Percentiles rank a stretch among this genome's conserved stretches.
These are phyloP conservation scores for Drosophila anceps DNA, from an alignment of 2,888 invertebrate genomes.

Conservation along the genomic window DNA sequence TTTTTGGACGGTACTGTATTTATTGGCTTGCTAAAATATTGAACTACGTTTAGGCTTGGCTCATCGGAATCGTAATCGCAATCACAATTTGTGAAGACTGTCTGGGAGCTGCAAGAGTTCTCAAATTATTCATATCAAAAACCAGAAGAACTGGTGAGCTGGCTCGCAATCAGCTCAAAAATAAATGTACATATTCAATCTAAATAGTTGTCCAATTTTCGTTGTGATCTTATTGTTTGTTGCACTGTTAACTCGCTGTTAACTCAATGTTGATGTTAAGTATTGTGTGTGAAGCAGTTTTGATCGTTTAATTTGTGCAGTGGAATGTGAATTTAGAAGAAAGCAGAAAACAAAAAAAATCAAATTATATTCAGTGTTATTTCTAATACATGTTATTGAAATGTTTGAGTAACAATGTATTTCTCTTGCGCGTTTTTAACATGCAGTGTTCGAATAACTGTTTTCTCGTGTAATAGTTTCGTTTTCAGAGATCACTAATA, in stretches of 20 bases:
- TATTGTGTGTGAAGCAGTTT: slow-evolving; percentile 29
- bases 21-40: slow-evolving; percentile 37
- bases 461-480: slow-evolving; percentile 11
- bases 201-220: slow-evolving; percentile 13
- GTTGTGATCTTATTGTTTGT: slow-evolving; percentile 37
- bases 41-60: slow-evolving; percentile 27
- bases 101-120: slow-evolving; percentile 30
- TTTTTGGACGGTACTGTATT: slow-evolving; percentile 71
- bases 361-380: slow-evolving; percentile 13
- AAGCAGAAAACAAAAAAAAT: slow-evolving; percentile 22
- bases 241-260: slow-evolving; percentile 46
- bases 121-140: slow-evolving; percentile 24
- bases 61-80: slow-evolving; percentile 1
- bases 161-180: neutral
- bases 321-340: slow-evolving; percentile 31
- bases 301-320: slow-evolving; percentile 28
- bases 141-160: neutral
- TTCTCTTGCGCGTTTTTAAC: slow-evolving; percentile 29
- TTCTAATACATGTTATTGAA: slow-evolving; percentile 5
- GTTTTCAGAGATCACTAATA: slow-evolving; percentile 34
- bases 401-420: slow-evolving; percentile 6
- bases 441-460: slow-evolving; percentile 52
- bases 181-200: neutral
- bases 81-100: slow-evolving; percentile 8
- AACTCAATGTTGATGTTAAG: slow-evolving; percentile 29